Evolutionary conservation across 2,113 vertebrate genomes (phyloP).

Genomic region (Ivindomyrus marchei): DNA sequence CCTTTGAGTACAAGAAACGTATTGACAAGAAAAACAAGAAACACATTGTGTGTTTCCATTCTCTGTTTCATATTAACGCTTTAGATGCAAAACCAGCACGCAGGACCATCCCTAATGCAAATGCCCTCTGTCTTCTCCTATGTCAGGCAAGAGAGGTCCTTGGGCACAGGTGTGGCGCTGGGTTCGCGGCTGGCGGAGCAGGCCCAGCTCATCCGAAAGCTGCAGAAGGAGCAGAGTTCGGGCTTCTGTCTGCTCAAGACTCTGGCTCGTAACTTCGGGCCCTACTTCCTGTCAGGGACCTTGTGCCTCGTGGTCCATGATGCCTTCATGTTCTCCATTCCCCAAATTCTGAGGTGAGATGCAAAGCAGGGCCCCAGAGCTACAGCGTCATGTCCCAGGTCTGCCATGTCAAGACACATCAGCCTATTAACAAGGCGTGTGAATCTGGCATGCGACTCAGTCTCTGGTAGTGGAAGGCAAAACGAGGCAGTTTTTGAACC

Average conservation of each 20-base stretch:
- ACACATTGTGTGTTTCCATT: constrained; percentile 9
- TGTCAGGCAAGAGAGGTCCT: constrained; percentile 55
- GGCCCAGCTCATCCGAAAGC: constrained; percentile 65
- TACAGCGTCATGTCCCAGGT: neutral
- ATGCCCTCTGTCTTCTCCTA: constrained; percentile 30
- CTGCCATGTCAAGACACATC: neutral
- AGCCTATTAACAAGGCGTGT: neutral
- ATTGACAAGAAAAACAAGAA: constrained; percentile 16
- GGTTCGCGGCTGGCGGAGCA: constrained; percentile 61
- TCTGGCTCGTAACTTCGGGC: constrained; percentile 69
- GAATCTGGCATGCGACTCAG: neutral
- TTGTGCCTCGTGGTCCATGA: constrained; percentile 71
- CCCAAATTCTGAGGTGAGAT: constrained; percentile 78
- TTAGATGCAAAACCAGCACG: constrained; percentile 25
- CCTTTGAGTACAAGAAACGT: constrained; percentile 24
- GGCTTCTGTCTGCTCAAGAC: constrained; percentile 66
- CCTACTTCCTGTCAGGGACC: constrained; percentile 74
- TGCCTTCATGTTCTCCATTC: constrained; percentile 77
- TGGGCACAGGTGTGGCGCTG: constrained; percentile 37
- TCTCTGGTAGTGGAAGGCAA: neutral
- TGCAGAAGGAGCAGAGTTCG: constrained; percentile 53
- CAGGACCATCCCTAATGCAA: constrained; percentile 27
- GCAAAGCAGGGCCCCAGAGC: neutral
- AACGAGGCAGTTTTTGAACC: constrained; percentile 18
- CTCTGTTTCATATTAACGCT: constrained; percentile 39